Evolutionary conservation across 2,888 invertebrate genomes (phyloP).

Genomic region (Drosophila formosana): DNA sequence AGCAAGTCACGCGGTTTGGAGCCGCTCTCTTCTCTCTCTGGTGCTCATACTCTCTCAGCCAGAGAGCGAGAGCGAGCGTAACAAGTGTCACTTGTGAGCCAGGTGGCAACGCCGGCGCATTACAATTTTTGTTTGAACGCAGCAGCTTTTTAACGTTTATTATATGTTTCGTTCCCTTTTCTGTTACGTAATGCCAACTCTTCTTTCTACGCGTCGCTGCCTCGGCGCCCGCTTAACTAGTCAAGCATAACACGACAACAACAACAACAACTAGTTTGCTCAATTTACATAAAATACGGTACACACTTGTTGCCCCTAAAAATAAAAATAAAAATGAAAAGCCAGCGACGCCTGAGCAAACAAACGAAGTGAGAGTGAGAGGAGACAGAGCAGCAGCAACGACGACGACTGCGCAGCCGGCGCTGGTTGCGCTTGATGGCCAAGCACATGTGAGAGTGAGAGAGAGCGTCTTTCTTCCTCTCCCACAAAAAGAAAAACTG

Average conservation of each 20-base stretch:
- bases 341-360: conserved; percentile 42
- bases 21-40: conserved; percentile 5
- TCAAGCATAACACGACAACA: conserved; percentile 63
- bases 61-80: conserved; percentile 45
- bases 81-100: conserved; percentile 58
- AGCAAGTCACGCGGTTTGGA: conserved; percentile 66
- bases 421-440: conserved; percentile 37
- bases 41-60: no score
- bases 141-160: conserved; percentile 53
- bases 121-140: conserved; percentile 54
- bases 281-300: conserved; percentile 74
- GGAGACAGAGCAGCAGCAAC: conserved; percentile 15
- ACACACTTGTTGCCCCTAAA: conserved; percentile 69
- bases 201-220: conserved; percentile 57
- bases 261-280: conserved; percentile 63
- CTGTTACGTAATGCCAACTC: conserved; percentile 61
- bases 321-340: conserved; percentile 9
- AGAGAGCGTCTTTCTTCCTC: not conserved
- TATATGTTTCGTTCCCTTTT: conserved; percentile 43
- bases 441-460: conserved; percentile 36
- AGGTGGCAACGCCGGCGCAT: conserved; percentile 67
- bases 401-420: conserved; percentile 53
- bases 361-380: conserved; percentile 56
- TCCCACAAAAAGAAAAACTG: conserved; percentile 1
- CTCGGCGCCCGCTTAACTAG: conserved; percentile 67